Evolutionary conservation across 2,113 vertebrate genomes (phyloP).

Genomic region (Recurvirostra avosetta): DNA sequence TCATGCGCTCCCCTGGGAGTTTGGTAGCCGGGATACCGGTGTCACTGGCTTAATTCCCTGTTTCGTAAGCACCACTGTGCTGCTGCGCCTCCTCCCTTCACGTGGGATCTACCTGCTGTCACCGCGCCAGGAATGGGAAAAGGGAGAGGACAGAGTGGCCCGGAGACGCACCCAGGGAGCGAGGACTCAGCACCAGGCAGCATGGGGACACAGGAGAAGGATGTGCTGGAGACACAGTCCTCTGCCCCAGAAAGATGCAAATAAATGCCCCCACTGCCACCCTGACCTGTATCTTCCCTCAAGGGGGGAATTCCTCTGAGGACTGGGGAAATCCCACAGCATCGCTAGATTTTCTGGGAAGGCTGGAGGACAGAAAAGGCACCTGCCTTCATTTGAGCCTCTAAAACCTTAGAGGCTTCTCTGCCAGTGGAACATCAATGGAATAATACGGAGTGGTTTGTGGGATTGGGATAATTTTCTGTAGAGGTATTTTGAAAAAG

Average conservation of each 20-base stretch:
- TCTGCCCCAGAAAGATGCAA: not conserved
- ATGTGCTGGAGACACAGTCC: not conserved
- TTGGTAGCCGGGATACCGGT: not conserved
- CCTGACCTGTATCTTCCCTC: not conserved
- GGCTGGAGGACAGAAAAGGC: slow-evolving; percentile 20
- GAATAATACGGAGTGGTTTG: slow-evolving; percentile 19
- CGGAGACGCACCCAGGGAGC: accelerated
- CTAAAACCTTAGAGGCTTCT: slow-evolving; percentile 3
- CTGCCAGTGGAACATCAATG: not conserved
- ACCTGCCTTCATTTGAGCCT: not conserved
- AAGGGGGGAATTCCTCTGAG: not conserved
- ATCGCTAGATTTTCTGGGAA: not conserved
- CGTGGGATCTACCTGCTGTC: not conserved
- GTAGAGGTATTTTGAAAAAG: not conserved
- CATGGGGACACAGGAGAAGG: not conserved
- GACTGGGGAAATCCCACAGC: slow-evolving; percentile 3
- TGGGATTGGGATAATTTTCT: slow-evolving; percentile 27
- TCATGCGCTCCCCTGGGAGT: not conserved
- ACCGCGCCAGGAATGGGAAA: not conserved
- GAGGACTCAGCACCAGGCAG: not conserved
- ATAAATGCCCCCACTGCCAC: not conserved
- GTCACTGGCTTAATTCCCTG: not conserved
- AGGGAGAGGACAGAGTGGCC: not conserved
- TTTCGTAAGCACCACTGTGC: not conserved
- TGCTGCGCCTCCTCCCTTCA: not conserved